Evolutionary conservation across 2,113 vertebrate genomes (phyloP), one percentile per base, ranked within the genome.

Genomic region (Sceloporus undulatus): DNA sequence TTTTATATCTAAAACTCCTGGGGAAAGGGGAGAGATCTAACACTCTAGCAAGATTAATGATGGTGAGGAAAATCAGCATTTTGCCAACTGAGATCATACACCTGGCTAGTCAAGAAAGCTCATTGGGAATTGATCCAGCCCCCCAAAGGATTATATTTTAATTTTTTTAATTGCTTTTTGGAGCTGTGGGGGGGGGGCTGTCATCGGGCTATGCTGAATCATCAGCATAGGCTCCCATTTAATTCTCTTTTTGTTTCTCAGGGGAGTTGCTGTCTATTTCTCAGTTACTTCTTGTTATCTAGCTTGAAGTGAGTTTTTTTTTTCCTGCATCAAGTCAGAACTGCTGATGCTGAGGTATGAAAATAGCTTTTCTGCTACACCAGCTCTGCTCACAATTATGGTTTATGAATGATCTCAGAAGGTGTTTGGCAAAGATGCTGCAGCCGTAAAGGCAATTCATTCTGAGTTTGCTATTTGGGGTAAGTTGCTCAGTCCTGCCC

Each of bases 131-230:
- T 92, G 91, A 93, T 91, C 90, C 76, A 81, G 52, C 85, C 52
- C 70, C 86, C 11, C 87, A 91, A 81, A 90, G 27, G 75, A 79
- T 87, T 65, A 73, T 84, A 79, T 87, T 48, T 79, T 94, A 94
- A 74, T 93, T 90, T 84, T 73, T 75, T 23, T 78, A 93, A 92
- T 88, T 68, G 87, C 70, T 65, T 81, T 59, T 68, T n/a, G 68
- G 59, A 75, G 40, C 23, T 48, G 9, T 42, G 23, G 48, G 42
- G 23, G 48, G 42, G 59, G 71, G 38, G 56, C 38, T 85, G 48
- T 59, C 81, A 2, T 38, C 82, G 82, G 86, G 79, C 92, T 89
- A 75, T 71, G 93, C 91, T 93, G 94, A 95, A 73, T 94, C 92
- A 94, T 89, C 93, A 38, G 77, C 86, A 19, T 29, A 73, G 40